Evolutionary conservation across 2,888 invertebrate genomes (phyloP).

Genomic region (Aporophyla lueneburgensis): DNA sequence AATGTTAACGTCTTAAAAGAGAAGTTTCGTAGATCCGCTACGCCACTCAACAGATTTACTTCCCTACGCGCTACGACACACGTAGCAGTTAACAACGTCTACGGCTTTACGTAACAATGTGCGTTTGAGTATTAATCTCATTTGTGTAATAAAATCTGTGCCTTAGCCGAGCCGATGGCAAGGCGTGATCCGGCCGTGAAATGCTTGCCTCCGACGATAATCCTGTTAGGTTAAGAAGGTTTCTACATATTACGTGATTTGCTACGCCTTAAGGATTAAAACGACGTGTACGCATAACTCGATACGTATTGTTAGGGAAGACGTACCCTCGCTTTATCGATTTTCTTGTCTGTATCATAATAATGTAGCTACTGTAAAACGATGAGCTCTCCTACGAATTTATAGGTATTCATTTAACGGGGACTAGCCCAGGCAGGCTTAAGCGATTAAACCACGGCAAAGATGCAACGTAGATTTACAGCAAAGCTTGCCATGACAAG

Average conservation of each 20-base stretch:
- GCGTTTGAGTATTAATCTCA: conserved; percentile 88
- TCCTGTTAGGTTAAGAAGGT: conserved; percentile 94
- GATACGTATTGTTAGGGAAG: conserved; percentile 75
- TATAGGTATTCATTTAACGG: conserved; percentile 87
- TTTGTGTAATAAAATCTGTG: conserved; percentile 91
- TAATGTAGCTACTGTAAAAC: conserved; percentile 54
- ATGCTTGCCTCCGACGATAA: conserved; percentile 92
- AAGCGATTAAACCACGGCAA: conserved; percentile 86
- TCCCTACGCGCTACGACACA: conserved; percentile 41
- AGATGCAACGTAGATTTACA: conserved; percentile 90
- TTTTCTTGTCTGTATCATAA: conserved; percentile 63
- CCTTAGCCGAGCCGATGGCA: conserved; percentile 85
- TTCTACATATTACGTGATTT: conserved; percentile 93
- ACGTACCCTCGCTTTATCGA: conserved; percentile 65
- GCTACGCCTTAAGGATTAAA: conserved; percentile 93
- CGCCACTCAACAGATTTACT: conserved; percentile 38
- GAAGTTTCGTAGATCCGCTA: conserved; percentile 39
- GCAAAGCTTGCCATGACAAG: conserved; percentile 89
- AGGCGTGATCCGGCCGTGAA: conserved; percentile 91
- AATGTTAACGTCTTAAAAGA: conserved; percentile 3
- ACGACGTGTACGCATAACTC: conserved; percentile 87
- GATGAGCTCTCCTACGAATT: conserved; percentile 73
- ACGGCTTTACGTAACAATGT: conserved; percentile 71
- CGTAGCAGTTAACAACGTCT: conserved; percentile 63
- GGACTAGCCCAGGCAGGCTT: conserved; percentile 80